Evolutionary conservation across 2,797 vertebrate genomes (phyloP).

Genomic region (Miopithecus talapoin): DNA sequence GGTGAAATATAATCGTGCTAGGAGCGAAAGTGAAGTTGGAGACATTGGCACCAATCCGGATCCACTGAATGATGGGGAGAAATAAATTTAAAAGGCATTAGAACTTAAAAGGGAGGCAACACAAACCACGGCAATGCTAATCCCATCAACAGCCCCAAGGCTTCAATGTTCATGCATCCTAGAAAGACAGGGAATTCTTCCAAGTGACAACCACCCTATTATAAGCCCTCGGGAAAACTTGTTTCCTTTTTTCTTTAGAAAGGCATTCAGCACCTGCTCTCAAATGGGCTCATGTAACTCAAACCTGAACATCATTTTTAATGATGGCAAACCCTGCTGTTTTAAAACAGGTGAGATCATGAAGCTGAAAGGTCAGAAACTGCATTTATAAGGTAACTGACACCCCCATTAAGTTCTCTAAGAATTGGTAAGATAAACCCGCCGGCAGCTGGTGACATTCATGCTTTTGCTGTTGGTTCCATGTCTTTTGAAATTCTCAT

Average conservation of each 20-base stretch:
- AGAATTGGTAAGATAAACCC: neutral
- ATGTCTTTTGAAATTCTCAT: neutral
- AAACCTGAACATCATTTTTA: conserved; percentile 26
- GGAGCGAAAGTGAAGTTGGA: conserved; percentile 97
- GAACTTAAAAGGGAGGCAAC: conserved; percentile 21
- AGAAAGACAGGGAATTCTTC: conserved; percentile 38
- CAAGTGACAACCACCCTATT: conserved; percentile 20
- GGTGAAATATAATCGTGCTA: conserved; percentile 95
- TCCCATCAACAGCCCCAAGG: neutral
- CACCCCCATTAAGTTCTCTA: neutral
- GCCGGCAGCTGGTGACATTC: neutral
- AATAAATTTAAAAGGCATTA: conserved; percentile 71
- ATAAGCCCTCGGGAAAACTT: conserved; percentile 24
- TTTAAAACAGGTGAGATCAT: conserved; percentile 39
- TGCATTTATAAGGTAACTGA: neutral
- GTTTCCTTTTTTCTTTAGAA: neutral
- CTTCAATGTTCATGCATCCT: neutral
- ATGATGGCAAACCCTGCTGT: neutral
- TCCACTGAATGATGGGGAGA: conserved; percentile 88
- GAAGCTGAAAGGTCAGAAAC: conserved; percentile 17
- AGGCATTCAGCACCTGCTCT: neutral
- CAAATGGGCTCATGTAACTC: conserved; percentile 8
- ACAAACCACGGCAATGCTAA: neutral
- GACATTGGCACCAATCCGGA: conserved; percentile 97
- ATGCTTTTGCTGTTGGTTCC: neutral